These are phyloP conservation scores for Argyresthia goedartella DNA, from an alignment of 2,888 invertebrate genomes.

Conservation along the genomic window DNA sequence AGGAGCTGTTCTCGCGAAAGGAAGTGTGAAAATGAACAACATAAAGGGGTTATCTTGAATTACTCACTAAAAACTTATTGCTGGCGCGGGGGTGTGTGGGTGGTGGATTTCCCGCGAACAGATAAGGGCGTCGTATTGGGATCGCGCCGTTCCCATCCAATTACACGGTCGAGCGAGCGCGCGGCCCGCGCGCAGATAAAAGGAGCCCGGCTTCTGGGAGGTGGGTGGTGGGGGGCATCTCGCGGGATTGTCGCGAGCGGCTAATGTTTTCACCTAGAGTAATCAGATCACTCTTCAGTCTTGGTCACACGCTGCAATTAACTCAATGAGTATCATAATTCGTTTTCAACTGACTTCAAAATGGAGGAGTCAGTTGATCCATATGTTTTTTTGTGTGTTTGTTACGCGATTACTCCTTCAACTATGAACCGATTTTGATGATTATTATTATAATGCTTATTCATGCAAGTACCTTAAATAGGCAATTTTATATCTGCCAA, in stretches of 20 bases:
- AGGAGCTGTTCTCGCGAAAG: slow-evolving; percentile 71
- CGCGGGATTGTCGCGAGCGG: neutral
- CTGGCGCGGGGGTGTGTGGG: slow-evolving; percentile 28
- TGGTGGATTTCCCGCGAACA: slow-evolving; percentile 65
- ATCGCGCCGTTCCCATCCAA: slow-evolving; percentile 70
- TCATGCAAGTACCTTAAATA: no score
- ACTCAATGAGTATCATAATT: no score
- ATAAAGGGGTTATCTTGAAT: slow-evolving; percentile 72
- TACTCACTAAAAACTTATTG: slow-evolving; percentile 72
- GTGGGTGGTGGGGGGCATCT: slow-evolving; percentile 28
- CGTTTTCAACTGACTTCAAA: no score
- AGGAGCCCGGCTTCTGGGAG: slow-evolving; percentile 21
- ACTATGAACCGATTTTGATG: no score
- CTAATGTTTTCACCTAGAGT: slow-evolving; percentile 34
- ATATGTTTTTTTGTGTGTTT: no score
- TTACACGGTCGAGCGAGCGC: slow-evolving; percentile 70
- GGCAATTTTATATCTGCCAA: no score
- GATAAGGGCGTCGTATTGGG: slow-evolving; percentile 70
- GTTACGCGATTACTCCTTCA: no score
- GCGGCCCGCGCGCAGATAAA: slow-evolving; percentile 63
- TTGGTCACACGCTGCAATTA: no score
- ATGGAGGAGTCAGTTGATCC: no score
- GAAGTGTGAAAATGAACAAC: slow-evolving; percentile 72
- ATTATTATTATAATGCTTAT: no score
- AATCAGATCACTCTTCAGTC: neutral